Evolutionary conservation across 1,140 invertebrate species (phyloP).

Genomic region (Calliopsis andreniformis): DNA sequence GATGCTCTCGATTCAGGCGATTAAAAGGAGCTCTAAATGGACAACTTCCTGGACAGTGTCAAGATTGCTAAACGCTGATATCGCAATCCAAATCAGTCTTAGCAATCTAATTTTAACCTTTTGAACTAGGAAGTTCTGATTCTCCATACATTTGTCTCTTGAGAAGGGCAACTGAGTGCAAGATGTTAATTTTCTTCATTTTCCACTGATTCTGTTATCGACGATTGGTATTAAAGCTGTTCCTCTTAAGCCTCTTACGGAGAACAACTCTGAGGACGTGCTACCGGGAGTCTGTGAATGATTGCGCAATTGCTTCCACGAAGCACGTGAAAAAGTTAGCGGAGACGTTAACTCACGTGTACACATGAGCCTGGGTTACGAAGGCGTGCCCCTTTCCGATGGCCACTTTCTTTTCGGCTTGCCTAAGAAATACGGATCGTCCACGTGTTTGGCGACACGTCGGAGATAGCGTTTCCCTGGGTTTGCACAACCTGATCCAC

Average conservation of each 20-base stretch:
- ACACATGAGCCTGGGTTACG: conserved; percentile 52
- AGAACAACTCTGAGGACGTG: neutral
- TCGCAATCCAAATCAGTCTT: no score
- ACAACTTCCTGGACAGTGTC: no score
- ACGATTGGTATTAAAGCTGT: neutral
- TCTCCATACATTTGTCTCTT: no score
- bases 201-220: no score
- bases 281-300: conserved; percentile 57
- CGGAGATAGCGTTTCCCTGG: conserved; percentile 25
- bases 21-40: no score
- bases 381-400: conserved; percentile 70
- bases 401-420: conserved; percentile 74
- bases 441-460: conserved; percentile 71
- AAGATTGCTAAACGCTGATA: no score
- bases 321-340: conserved; percentile 64
- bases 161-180: no score
- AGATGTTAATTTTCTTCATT: no score
- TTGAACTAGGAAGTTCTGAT: no score
- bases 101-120: no score
- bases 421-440: conserved; percentile 67
- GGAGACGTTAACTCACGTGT: conserved; percentile 64
- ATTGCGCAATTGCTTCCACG: conserved; percentile 64
- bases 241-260: no score
- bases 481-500: conserved; percentile 37
- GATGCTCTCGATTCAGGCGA: no score